Conservation (phyloP, 2,888 invertebrate genomes). For the Meganola albula region DNA sequence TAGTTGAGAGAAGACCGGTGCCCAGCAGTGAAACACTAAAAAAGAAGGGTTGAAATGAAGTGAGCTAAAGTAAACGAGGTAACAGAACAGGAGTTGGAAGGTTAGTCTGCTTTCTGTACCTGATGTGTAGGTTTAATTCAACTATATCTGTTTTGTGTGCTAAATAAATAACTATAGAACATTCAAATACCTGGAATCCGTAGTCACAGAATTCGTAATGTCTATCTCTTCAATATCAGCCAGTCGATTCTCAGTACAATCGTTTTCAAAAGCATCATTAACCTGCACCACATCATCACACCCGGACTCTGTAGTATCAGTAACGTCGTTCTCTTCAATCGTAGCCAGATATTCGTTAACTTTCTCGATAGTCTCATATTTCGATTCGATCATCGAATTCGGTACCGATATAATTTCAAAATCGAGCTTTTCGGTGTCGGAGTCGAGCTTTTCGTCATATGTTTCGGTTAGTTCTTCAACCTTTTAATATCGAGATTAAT, state of each 20-base stretch:
- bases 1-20: no score
- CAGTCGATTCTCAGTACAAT: conserved; percentile 37
- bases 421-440: conserved; percentile 34
- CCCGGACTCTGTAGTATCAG: conserved; percentile 27
- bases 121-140: no score
- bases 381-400: conserved; percentile 20
- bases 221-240: conserved; percentile 7
- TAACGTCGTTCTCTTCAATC: conserved; percentile 45
- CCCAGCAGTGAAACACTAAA: no score
- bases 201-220: conserved; percentile 13
- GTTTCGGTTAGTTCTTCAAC: not conserved
- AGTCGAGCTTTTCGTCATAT: conserved; percentile 19
- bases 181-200: conserved; percentile 33
- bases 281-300: conserved; percentile 34
- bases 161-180: no score
- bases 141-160: no score
- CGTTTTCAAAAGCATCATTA: conserved; percentile 37
- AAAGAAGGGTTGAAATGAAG: no score
- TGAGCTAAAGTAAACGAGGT: no score
- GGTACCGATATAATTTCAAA: conserved; percentile 53
- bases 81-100: no score
- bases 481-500: no score
- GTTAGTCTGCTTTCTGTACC: no score
- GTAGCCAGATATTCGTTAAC: conserved; percentile 47
- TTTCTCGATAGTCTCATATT: conserved; percentile 26